Conservation (phyloP, 1,140 invertebrate genomes). For the Diorhabda carinulata region DNA sequence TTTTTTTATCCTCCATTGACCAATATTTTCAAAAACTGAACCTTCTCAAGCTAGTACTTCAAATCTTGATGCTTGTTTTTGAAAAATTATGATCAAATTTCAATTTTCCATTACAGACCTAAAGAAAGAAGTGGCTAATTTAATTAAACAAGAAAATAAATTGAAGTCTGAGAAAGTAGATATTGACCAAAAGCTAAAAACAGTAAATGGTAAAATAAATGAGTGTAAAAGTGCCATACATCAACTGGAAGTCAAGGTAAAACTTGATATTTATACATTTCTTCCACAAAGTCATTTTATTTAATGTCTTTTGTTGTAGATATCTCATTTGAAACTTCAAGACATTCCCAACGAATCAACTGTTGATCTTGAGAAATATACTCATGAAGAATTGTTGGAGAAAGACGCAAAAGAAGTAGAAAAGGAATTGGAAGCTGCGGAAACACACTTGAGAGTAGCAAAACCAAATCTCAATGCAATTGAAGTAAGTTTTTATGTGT, state of each 20-base stretch:
- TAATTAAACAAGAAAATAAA: conserved; percentile 63
- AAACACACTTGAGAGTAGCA: conserved; percentile 63
- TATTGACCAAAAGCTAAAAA: conserved; percentile 70
- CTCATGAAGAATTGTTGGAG: conserved; percentile 65
- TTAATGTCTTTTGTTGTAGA: conserved; percentile 43
- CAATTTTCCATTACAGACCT: conserved; percentile 22
- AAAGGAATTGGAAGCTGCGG: conserved; percentile 60
- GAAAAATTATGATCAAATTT: too few species aligned
- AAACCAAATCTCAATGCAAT: conserved; percentile 81
- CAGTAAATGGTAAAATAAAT: conserved; percentile 60
- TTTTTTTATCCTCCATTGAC: too few species aligned
- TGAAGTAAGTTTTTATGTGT: conserved; percentile 51
- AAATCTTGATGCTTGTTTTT: too few species aligned
- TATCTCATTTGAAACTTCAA: conserved; percentile 65
- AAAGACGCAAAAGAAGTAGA: conserved; percentile 59
- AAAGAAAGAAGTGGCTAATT: conserved; percentile 52
- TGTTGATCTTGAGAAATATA: conserved; percentile 56
- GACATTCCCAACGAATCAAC: conserved; percentile 57
- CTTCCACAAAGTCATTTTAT: background rate
- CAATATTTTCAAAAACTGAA: too few species aligned
- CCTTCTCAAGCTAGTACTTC: too few species aligned
- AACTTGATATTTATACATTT: background rate
- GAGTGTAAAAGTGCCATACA: conserved; percentile 53
- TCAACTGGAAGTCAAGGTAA: conserved; percentile 34
- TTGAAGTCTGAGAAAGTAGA: conserved; percentile 68